These are phyloP conservation scores for Pangasianodon hypophthalmus DNA, from an alignment of 2,113 vertebrate genomes.

Conservation along the genomic window DNA sequence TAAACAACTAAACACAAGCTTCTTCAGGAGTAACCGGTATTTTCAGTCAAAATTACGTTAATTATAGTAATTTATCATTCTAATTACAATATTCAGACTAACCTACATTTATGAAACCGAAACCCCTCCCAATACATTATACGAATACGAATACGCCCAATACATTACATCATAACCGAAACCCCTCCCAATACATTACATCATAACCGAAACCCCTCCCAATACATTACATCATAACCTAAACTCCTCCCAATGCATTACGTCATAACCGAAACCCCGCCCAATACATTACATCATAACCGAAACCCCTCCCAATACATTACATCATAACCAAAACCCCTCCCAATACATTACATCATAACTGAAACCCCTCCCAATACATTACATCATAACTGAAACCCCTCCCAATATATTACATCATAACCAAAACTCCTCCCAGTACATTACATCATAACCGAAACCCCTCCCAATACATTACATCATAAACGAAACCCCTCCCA, in stretches of 20 bases:
- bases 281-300: background rate
- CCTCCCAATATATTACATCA: background rate
- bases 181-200: background rate
- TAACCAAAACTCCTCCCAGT: background rate
- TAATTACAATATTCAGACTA: background rate
- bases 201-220: background rate
- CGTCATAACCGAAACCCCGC: too few relatives aligned
- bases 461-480: background rate
- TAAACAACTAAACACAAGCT: background rate
- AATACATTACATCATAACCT: too few relatives aligned
- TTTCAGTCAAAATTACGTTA: background rate
- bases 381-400: background rate
- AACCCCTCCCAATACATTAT: background rate
- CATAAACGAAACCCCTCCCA: background rate
- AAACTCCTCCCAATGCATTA: background rate
- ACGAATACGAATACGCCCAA: too few relatives aligned
- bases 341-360: too few relatives aligned
- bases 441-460: background rate
- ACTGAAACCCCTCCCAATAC: too few relatives aligned
- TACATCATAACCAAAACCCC: too few relatives aligned
- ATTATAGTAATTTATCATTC: background rate
- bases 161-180: background rate
- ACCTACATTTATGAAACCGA: background rate
- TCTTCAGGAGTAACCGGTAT: background rate
- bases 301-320: background rate